Evolutionary conservation across 1,140 invertebrate species (phyloP), one percentile per base, ranked within the genome.

Genomic region (Caenorhabditis latens): DNA sequence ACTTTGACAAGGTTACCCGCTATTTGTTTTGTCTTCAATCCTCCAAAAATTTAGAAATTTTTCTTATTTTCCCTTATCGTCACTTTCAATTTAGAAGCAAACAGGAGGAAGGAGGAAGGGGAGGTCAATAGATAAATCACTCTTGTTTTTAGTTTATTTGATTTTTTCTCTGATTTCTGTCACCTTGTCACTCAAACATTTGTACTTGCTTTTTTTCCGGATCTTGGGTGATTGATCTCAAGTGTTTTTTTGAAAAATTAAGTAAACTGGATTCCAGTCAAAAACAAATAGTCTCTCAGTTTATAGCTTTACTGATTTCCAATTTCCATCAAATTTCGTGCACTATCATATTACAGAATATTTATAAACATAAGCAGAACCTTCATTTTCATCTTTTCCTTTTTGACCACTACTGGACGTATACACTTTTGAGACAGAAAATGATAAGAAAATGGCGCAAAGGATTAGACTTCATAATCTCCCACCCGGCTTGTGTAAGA

Each of bases 61-160:
- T 58, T 46, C 1, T 43, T 46, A 19, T 19, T 71, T 19, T 3
- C 4, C 21, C 14, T 8, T 4, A 43, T 71, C 9, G 42, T 71
- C 24, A 43, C 46, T 46, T 46, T 19, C 1, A 32, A 32, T 43
- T 9, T 19, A 21, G 42, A 71, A 46, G 65, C 65, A 71, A 71
- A 43, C 24, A 46, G 13, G 46, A 46, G 14, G 13, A 46, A 24
- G 40, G 9, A 32, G 32, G 21, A 50, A 53, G 16, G 46, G 19
- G 46, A 79, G 43, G 71, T 79, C 71, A 79, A 79, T 48, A 79
- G 46, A 79, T 79, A 79, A 79, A 79, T 79, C 71, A 79, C 71
- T 79, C 71, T 79, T 79, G 71, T 50, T 79, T 79, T 79, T 46
- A 79, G 71, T 48, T 24, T 50, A 79, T 50, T 50, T 24, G 71